Conservation (phyloP, 2,888 invertebrate genomes). For the Hydroisotoma schaefferi region DNA sequence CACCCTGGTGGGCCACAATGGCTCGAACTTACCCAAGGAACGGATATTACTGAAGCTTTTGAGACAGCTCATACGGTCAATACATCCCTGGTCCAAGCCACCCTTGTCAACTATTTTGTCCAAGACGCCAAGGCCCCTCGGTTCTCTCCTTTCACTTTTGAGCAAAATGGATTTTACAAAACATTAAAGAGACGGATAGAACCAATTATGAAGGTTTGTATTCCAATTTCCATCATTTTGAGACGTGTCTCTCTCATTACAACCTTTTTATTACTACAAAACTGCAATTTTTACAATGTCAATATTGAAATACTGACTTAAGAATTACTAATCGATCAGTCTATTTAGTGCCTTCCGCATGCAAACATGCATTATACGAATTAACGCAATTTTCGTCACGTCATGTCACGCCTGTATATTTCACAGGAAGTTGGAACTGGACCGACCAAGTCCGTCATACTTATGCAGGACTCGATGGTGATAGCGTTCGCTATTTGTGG, state of each 20-base stretch:
- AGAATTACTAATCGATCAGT: too few relatives aligned
- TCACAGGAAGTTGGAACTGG: slow-evolving; percentile 39
- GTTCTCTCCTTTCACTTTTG: slow-evolving; percentile 49
- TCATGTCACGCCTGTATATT: too few relatives aligned
- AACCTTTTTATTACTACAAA: too few relatives aligned
- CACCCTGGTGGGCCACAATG: slow-evolving; percentile 86
- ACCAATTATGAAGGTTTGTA: slow-evolving; percentile 36
- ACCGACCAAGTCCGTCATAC: slow-evolving; percentile 27
- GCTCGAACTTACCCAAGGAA: slow-evolving; percentile 56
- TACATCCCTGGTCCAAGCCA: slow-evolving; percentile 24
- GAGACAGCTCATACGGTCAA: slow-evolving; percentile 50
- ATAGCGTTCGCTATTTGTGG: slow-evolving; percentile 17
- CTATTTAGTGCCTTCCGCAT: too few relatives aligned
- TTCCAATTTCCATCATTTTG: neutral
- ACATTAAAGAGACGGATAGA: slow-evolving; percentile 44
- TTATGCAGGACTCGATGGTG: slow-evolving; percentile 36
- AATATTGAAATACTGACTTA: too few relatives aligned
- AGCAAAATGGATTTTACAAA: slow-evolving; percentile 49
- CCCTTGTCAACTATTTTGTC: slow-evolving; percentile 46
- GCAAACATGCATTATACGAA: too few relatives aligned
- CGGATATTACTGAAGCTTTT: slow-evolving; percentile 51
- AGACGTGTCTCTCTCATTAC: too few relatives aligned
- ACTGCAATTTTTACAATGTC: too few relatives aligned
- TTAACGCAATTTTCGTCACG: too few relatives aligned
- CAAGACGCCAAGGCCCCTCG: slow-evolving; percentile 38